phyloP scores from a whole-genome alignment of 2,888 invertebrate species.

The Agonopterix heracliana region DNA sequence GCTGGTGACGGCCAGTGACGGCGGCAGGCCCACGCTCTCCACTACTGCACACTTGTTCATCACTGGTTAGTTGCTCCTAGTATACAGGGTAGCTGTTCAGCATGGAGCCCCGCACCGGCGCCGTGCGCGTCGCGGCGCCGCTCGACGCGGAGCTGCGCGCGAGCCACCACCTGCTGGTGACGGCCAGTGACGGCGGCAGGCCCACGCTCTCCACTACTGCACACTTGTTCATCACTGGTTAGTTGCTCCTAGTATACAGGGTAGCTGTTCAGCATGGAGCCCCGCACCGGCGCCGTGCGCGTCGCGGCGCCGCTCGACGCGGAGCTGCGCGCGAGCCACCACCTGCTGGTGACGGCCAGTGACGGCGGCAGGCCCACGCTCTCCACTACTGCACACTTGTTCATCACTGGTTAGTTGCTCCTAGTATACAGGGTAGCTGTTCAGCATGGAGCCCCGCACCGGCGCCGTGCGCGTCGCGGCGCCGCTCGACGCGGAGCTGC shows the following conservation, averaged over 20 bases:
- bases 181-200: conserved; percentile 89
- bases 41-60: conserved; percentile 91
- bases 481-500: conserved; percentile 87
- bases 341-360: conserved; percentile 86
- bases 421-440: conserved; percentile 74
- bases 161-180: conserved; percentile 85
- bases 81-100: conserved; percentile 84
- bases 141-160: conserved; percentile 87
- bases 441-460: conserved; percentile 84
- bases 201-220: conserved; percentile 88
- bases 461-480: conserved; percentile 87
- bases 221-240: conserved; percentile 87
- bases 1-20: conserved; percentile 87
- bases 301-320: conserved; percentile 88
- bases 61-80: conserved; percentile 63
- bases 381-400: conserved; percentile 87
- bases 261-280: conserved; percentile 88
- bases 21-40: conserved; percentile 87
- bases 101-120: conserved; percentile 85
- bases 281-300: conserved; percentile 84
- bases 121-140: conserved; percentile 84
- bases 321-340: conserved; percentile 83
- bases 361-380: conserved; percentile 91
- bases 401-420: conserved; percentile 79
- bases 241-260: neutral